phyloP scores from a whole-genome alignment of 2,113 vertebrate species.

The human (Homo sapiens) region DNA sequence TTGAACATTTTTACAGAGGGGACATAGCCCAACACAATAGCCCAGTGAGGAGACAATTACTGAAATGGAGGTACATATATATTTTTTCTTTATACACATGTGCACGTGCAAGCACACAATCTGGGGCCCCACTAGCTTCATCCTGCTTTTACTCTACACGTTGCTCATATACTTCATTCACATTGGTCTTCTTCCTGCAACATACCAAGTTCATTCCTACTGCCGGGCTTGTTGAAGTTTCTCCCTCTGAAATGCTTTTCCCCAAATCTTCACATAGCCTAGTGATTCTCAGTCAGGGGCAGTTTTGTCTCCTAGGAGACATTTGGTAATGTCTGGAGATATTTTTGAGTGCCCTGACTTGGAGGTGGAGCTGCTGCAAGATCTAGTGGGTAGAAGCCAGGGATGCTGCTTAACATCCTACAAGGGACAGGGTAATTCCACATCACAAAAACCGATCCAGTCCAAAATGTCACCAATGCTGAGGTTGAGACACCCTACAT shows the following conservation, averaged over 20 bases:
- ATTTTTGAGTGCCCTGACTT: slow-evolving; percentile 21
- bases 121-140: neutral
- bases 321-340: neutral
- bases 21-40: neutral
- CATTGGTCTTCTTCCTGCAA: neutral
- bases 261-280: neutral
- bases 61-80: neutral
- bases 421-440: no score
- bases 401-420: neutral
- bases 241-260: neutral
- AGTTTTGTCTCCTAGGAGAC: neutral
- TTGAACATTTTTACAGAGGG: slow-evolving; percentile 18
- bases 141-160: neutral
- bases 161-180: neutral
- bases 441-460: neutral
- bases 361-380: neutral
- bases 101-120: neutral
- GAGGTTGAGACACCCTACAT: neutral
- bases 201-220: neutral
- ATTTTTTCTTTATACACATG: no score
- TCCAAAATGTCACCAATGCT: neutral
- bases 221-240: neutral
- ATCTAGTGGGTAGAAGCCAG: neutral
- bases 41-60: neutral
- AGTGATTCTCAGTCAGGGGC: neutral